Evolutionary conservation across 2,797 vertebrate genomes (phyloP).

Genomic region (Cacajao melanocephalus): DNA sequence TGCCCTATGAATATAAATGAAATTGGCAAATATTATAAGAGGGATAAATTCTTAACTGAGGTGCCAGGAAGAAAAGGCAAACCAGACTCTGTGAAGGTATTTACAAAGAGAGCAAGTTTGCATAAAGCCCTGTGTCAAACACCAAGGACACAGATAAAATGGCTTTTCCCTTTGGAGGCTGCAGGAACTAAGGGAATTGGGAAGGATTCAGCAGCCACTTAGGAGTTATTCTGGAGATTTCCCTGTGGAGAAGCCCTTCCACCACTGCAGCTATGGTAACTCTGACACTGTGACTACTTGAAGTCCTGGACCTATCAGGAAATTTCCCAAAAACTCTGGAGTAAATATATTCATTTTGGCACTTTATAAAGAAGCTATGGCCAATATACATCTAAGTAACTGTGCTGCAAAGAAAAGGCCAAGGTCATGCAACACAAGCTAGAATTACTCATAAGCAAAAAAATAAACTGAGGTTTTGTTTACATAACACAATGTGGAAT

Average conservation of each 20-base stretch:
- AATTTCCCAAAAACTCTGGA: background rate
- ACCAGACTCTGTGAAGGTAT: background rate
- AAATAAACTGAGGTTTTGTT: slow-evolving; percentile 36
- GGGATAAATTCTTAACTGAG: slow-evolving; percentile 40
- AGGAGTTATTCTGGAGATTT: background rate
- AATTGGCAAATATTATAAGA: slow-evolving; percentile 46
- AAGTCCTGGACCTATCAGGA: background rate
- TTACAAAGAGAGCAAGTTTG: slow-evolving; percentile 44
- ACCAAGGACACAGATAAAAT: background rate
- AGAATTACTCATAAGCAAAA: slow-evolving; percentile 18
- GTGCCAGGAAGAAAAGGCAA: slow-evolving; percentile 46
- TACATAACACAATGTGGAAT: slow-evolving; percentile 5
- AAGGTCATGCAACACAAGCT: background rate
- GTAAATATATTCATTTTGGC: background rate
- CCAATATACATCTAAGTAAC: background rate
- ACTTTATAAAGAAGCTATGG: background rate
- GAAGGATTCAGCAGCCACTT: background rate
- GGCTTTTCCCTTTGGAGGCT: background rate
- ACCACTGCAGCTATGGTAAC: background rate
- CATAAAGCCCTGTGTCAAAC: background rate
- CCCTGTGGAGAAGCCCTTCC: fast-evolving
- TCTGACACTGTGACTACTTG: background rate
- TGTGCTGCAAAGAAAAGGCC: background rate
- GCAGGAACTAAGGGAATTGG: background rate
- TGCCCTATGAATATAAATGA: slow-evolving; percentile 48